Evolutionary conservation across 92 coral and sea anemone genomes (phyloP).

Genomic region (Scolanthus callimorphus): DNA sequence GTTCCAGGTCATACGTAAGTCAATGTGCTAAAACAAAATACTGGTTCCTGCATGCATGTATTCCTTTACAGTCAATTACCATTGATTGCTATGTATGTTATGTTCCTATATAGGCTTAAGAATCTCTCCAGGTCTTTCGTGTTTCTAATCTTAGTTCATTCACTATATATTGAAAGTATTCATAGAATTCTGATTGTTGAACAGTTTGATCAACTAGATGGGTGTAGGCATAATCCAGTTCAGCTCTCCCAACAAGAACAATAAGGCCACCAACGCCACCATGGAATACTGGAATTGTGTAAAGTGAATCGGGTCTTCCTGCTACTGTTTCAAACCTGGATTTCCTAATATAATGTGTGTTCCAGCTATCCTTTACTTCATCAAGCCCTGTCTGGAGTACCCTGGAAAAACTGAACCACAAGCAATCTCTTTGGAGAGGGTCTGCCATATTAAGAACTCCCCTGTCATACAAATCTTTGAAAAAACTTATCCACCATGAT

Average conservation of each 20-base stretch:
- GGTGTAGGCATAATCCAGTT: slow-evolving; percentile 6
- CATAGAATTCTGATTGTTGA: no score
- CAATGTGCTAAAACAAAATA: no score
- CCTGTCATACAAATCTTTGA: slow-evolving; percentile 31
- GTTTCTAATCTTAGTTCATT: no score
- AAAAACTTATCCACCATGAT: slow-evolving; percentile 46
- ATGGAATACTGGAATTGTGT: slow-evolving; percentile 12
- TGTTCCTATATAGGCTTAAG: no score
- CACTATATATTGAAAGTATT: no score
- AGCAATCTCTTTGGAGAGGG: slow-evolving; percentile 21
- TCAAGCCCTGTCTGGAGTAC: slow-evolving; percentile 30
- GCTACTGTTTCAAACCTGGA: slow-evolving; percentile 27
- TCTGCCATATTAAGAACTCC: slow-evolving; percentile 13
- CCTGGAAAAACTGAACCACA: slow-evolving; percentile 40
- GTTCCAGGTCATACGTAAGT: no score
- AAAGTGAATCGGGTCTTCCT: slow-evolving; percentile 35
- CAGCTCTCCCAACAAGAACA: not conserved
- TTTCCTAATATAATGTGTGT: slow-evolving; percentile 38
- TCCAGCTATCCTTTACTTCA: slow-evolving; percentile 26
- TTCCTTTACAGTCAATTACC: no score
- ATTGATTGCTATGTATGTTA: no score
- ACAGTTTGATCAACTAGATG: no score
- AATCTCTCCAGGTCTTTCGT: no score
- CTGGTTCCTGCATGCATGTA: no score
- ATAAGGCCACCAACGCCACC: slow-evolving; percentile 19